Evolutionary conservation across 2,797 vertebrate genomes (phyloP).

Genomic region (Garrulus glandarius): DNA sequence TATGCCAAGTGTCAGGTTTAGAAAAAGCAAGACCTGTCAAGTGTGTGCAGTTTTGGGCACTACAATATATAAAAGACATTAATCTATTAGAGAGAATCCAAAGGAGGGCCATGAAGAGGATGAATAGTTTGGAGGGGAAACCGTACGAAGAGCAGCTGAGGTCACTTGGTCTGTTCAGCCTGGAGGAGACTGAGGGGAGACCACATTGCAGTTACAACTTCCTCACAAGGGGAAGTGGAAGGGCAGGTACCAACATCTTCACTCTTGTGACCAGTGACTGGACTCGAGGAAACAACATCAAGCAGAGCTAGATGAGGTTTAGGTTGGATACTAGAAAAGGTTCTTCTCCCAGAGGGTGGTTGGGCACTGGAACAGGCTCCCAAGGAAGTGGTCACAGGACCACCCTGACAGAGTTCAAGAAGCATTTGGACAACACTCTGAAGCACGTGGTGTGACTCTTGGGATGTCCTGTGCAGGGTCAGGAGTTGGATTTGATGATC

Average conservation of each 20-base stretch:
- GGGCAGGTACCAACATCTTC: not conserved
- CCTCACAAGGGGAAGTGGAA: not conserved
- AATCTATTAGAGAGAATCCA: not conserved
- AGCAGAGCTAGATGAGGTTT: not conserved
- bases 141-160: not conserved
- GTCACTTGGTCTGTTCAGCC: not conserved
- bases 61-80: not conserved
- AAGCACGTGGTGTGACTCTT: not conserved
- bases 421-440: rapidly evolving
- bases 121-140: not conserved
- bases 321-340: rapidly evolving
- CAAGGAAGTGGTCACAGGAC: not conserved
- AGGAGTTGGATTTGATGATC: not conserved
- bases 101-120: not conserved
- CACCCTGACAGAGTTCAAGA: not conserved
- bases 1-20: not conserved
- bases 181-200: not conserved
- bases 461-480: not conserved
- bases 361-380: not conserved
- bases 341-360: not conserved
- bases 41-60: not conserved
- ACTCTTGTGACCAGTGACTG: rapidly evolving
- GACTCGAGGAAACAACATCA: not conserved
- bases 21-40: not conserved
- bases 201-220: not conserved